Evolutionary conservation across 2,888 invertebrate species (phyloP).

Genomic region (Antheraea yamamai): DNA sequence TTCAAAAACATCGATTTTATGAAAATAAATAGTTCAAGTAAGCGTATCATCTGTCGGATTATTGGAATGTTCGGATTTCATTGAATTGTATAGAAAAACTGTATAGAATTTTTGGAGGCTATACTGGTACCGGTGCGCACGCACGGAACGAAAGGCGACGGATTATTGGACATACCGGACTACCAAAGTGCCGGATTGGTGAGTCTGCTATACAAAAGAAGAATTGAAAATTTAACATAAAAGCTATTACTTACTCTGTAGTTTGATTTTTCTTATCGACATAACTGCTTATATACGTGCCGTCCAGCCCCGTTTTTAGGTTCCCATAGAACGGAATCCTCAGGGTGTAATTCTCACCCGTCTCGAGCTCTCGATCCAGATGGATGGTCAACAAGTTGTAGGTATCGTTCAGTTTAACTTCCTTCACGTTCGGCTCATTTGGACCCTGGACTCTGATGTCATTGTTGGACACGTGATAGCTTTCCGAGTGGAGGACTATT

Average conservation of each 20-base stretch:
- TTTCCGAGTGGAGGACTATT: conserved; percentile 85
- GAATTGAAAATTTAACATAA: neutral
- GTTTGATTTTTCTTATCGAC: conserved; percentile 68
- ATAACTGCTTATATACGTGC: conserved; percentile 87
- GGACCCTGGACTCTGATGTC: conserved; percentile 44
- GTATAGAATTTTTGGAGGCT: too few species aligned
- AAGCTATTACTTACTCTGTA: conserved; percentile 54
- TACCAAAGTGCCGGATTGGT: too few species aligned
- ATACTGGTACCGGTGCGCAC: too few species aligned
- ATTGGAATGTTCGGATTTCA: too few species aligned
- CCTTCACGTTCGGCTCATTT: conserved; percentile 37
- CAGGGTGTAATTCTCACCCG: conserved; percentile 77
- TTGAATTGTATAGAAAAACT: too few species aligned
- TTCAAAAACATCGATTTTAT: too few species aligned
- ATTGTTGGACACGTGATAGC: conserved; percentile 76
- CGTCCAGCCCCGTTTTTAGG: conserved; percentile 84
- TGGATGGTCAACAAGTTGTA: conserved; percentile 84
- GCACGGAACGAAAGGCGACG: too few species aligned
- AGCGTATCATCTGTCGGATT: too few species aligned
- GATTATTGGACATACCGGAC: too few species aligned
- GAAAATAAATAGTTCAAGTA: too few species aligned
- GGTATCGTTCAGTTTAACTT: conserved; percentile 66
- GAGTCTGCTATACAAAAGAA: too few species aligned
- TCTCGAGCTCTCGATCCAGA: conserved; percentile 68
- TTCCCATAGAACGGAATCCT: conserved; percentile 83